Conservation (phyloP, 2,888 invertebrate genomes). For the Mellilla xanthometata region DNA sequence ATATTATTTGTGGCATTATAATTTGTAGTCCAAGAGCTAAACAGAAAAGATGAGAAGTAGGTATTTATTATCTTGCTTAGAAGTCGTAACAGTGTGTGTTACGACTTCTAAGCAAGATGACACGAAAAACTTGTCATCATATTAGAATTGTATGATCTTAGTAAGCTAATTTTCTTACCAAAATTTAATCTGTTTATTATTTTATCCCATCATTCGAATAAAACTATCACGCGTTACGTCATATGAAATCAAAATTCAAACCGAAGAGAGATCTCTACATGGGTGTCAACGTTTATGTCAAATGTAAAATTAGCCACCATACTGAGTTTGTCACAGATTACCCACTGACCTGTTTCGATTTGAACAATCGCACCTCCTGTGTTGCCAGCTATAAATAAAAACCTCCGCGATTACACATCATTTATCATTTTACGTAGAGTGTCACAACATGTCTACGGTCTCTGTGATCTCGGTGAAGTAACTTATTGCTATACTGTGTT, state of each 20-base stretch:
- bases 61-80: too few species aligned
- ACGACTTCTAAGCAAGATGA: too few species aligned
- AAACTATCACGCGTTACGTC: too few species aligned
- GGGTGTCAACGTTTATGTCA: neutral
- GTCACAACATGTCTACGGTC: constrained; percentile 68
- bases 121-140: too few species aligned
- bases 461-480: constrained; percentile 60
- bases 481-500: constrained; percentile 37
- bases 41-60: too few species aligned
- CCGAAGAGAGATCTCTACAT: too few species aligned
- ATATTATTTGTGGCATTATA: neutral
- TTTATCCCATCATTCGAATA: too few species aligned
- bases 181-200: too few species aligned
- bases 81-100: too few species aligned
- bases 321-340: constrained; percentile 31
- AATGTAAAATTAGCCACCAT: constrained; percentile 22
- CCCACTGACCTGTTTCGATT: constrained; percentile 65
- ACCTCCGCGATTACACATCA: constrained; percentile 64
- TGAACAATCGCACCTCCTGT: constrained; percentile 58
- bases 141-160: too few species aligned
- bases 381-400: constrained; percentile 62
- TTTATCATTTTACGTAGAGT: constrained; percentile 69
- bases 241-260: too few species aligned
- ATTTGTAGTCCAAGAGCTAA: neutral
- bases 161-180: too few species aligned